Base-by-base conservation (phyloP, 37 sponge, comb jelly and placozoan genomes). In the Halisarca cf. caerulea region DNA sequence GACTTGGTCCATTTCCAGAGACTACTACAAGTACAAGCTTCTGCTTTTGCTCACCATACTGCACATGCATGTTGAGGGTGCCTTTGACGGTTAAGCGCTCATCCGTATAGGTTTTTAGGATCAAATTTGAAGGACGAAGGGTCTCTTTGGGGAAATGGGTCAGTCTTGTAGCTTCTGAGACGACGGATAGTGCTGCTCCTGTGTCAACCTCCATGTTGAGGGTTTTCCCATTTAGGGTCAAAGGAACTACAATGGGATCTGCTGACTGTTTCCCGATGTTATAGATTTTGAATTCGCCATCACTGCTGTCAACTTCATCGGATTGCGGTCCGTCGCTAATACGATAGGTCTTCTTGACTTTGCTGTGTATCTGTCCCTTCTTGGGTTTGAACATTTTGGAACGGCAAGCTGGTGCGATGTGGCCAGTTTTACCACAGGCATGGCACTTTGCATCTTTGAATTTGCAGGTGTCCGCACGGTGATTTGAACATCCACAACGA, bases 401-500 rank as follows among this genome's bases (percentile, higher is more conserved):
- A 44, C 75, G 14, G 33, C 86, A 86, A 11, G 66, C 78, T 7
- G 41, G 41, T 8, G 80, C 86, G 25, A 86, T 80, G 57, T 86
- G 80, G 15, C 86, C 86, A 2, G 28, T 47, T 41, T 86, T 86
- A 21, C 80, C 70, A 62, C 86, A 86, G 8, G 58, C 18, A 21
- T 28, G 25, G 58, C 80, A 86, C 0, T n/a, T 66, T 54, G 80
- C 71, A 7, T 71, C 61, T 23, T 47, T 87, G 60, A 79, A 87
- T 20, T 30, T 33, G 80, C 86, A 86, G 37, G 25, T 24, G 39
- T 58, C 58, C 35, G 80, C 33, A 11, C 34, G 14, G 55, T 88
- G 88, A 34, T 80, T 80, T 7, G 78, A 66, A 11, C 47, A 44
- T 43, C 88, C 88, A 82, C 88, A 88, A 17, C 88, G 64, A 57